Base-by-base conservation (phyloP, 2,113 vertebrate genomes). In the Pseudorasbora parva region DNA sequence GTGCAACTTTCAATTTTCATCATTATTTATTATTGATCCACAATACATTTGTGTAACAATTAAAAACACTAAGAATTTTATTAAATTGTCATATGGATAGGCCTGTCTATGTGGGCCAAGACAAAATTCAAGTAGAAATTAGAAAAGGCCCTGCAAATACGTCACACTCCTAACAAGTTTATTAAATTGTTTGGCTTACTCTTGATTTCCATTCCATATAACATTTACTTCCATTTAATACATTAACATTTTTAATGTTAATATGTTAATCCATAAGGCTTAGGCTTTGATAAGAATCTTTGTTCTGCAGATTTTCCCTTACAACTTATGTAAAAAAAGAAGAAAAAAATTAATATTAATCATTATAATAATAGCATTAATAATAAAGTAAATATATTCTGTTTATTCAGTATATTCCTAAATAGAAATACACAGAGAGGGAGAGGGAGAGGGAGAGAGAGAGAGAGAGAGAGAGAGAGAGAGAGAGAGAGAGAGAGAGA, bases 191-290 rank as follows among this genome's bases (percentile, higher is more conserved):
- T 9, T 72, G 12, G 45, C 69, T 15, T 49, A 45, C 3, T 71
- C 10, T 43, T 73, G 30, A 51, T 51, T 74, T 74, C 15, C 45
- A 51, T 51, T 74, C 71, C 71, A 74, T 30, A 51, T 47, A 72
- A 72, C 41, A 72, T 47, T 14, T 72, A 8, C 11, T 72, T 72
- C 11, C 11, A 72, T 72, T 47, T 74, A 74, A 74, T 23, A 74
- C 23, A 73, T 73, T 73, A 51, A 73, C 12, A 25, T 49, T 49
- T 73, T 73, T 25, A 45, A 47, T 66, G 27, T 66, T 72, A 71
- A 71, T 62, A 3, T 23, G 8, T 27, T 64, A 15, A 64, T 64
- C n/a, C n/a, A n/a, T n/a, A n/a, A n/a, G n/a, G n/a, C n/a, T n/a
- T n/a, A n/a, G n/a, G n/a, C n/a, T 64, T 23, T 64, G 14, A 27